Conservation (phyloP, 2,888 invertebrate genomes). For the Tachina fera region DNA sequence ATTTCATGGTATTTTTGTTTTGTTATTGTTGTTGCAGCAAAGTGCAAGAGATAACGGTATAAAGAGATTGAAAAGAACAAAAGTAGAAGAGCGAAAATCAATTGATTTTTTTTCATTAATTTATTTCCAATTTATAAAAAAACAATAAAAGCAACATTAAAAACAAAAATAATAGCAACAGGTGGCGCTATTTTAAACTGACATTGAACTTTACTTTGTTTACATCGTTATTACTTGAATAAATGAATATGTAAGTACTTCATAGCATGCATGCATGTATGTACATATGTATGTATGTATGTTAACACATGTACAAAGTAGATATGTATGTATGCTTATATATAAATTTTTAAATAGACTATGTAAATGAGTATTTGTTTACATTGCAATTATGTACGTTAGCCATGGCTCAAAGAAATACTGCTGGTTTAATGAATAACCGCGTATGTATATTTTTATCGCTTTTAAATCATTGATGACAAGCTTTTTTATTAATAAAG, state of each 20-base stretch:
- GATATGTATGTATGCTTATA: too few relatives aligned
- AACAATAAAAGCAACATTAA: constrained; percentile 1
- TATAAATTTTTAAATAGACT: too few relatives aligned
- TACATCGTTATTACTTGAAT: constrained; percentile 42
- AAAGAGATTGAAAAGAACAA: background rate
- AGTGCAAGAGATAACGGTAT: constrained; percentile 25
- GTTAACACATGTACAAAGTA: background rate
- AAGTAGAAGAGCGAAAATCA: constrained; percentile 33
- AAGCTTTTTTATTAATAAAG: too few relatives aligned
- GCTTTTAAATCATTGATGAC: too few relatives aligned
- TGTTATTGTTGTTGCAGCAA: constrained; percentile 31
- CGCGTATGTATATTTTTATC: too few relatives aligned
- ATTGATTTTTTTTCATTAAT: constrained; percentile 44
- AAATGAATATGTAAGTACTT: constrained; percentile 30
- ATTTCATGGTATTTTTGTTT: constrained; percentile 26
- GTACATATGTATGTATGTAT: background rate
- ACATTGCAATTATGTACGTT: too few relatives aligned
- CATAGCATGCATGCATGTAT: background rate
- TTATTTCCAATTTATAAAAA: constrained; percentile 43
- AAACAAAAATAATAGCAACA: constrained; percentile 54
- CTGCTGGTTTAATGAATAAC: too few relatives aligned
- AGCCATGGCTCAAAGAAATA: too few relatives aligned
- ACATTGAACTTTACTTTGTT: constrained; percentile 69
- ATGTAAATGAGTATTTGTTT: too few relatives aligned
- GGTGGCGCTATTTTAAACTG: constrained; percentile 65